phyloP scores from a whole-genome alignment of 2,888 invertebrate genomes.

The Ichneumoninae sp. region DNA sequence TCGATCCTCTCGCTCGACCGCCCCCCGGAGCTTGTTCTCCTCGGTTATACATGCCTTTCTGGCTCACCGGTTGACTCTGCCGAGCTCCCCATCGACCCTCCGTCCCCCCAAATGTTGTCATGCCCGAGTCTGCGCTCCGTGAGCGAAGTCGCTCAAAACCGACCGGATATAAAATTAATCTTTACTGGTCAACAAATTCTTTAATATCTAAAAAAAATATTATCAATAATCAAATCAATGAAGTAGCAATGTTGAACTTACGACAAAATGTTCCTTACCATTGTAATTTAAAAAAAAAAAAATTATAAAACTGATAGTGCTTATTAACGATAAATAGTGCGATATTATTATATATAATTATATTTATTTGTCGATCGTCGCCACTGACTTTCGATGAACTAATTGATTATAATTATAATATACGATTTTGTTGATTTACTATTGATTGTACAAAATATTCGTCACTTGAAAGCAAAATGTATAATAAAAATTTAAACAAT shows the following conservation, averaged over 20 bases:
- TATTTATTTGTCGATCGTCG: too few relatives aligned
- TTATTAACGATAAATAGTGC: too few relatives aligned
- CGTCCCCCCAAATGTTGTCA: not conserved
- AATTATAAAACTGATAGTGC: too few relatives aligned
- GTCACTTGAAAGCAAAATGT: not conserved
- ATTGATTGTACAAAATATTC: not conserved
- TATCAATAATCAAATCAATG: not conserved
- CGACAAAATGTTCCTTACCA: not conserved
- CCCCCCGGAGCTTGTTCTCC: not conserved
- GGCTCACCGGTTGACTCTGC: not conserved
- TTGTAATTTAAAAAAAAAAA: not conserved
- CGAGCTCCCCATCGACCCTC: not conserved
- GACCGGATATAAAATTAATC: not conserved
- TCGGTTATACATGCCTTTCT: slow-evolving; percentile 3
- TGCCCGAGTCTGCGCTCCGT: not conserved
- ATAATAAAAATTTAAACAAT: not conserved
- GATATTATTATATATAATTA: too few relatives aligned
- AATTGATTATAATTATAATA: too few relatives aligned
- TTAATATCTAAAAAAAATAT: not conserved
- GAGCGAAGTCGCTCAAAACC: not conserved
- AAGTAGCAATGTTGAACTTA: not conserved
- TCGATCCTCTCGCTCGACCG: slow-evolving; percentile 35
- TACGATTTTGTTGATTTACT: too few relatives aligned
- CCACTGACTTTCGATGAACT: not conserved
- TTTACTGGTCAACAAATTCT: not conserved